A percentile compares a stretch with the other conserved stretches of the same genome.
Conservation (phyloP, 2,888 invertebrate genomes). For the Amphiduros pacificus region DNA sequence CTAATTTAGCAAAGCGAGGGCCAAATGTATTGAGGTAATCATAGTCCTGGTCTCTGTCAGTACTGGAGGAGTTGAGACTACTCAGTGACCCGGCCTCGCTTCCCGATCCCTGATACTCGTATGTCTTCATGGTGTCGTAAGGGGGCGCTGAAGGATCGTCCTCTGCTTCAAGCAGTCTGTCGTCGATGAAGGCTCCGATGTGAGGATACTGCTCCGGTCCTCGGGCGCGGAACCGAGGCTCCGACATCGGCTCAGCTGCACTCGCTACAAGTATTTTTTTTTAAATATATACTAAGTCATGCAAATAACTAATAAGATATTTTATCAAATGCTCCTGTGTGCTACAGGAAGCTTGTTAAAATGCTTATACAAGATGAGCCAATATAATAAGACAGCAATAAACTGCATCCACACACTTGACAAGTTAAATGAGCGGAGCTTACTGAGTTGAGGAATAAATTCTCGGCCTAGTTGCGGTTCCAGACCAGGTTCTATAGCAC, state of each 20-base stretch:
- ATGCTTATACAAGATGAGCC: too few relatives aligned
- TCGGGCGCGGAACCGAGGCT: neutral
- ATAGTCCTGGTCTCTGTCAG: conserved; percentile 88
- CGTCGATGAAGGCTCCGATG: conserved; percentile 93
- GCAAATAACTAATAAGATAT: too few relatives aligned
- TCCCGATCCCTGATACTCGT: conserved; percentile 93
- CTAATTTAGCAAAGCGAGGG: conserved; percentile 92
- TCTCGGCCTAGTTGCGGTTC: too few relatives aligned
- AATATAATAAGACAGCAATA: too few relatives aligned
- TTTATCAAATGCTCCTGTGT: too few relatives aligned
- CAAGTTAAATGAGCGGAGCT: too few relatives aligned
- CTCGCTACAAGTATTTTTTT: too few relatives aligned
- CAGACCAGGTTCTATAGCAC: too few relatives aligned
- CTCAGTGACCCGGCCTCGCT: conserved; percentile 95
- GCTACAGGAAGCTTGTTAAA: too few relatives aligned
- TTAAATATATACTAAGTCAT: too few relatives aligned
- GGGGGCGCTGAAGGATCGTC: conserved; percentile 97
- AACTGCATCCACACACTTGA: too few relatives aligned
- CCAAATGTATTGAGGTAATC: conserved; percentile 97
- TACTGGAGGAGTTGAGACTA: conserved; percentile 76
- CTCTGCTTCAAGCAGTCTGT: conserved; percentile 93
- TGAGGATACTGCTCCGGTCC: conserved; percentile 30
- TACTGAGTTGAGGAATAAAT: too few relatives aligned
- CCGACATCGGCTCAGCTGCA: conserved; percentile 21
- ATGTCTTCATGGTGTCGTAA: conserved; percentile 96